Evolutionary conservation across 2,888 invertebrate species (phyloP).

Genomic region (Luperina testacea): DNA sequence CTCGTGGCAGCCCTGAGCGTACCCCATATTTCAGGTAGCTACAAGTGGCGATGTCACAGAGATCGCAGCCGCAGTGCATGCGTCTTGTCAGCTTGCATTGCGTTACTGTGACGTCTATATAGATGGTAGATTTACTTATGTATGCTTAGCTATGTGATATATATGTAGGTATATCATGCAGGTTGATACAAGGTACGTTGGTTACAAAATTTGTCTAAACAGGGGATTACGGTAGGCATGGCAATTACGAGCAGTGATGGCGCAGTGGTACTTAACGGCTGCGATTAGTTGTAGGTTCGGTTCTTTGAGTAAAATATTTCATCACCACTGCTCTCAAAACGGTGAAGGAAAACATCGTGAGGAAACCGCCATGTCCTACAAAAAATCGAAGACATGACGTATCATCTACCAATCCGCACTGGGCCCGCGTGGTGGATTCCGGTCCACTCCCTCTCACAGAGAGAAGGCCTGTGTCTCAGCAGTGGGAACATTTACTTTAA

Average conservation of each 20-base stretch:
- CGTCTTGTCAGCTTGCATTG: constrained; percentile 44
- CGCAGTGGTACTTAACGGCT: too few species aligned
- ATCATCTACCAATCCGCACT: background rate
- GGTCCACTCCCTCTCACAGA: background rate
- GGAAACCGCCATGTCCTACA: background rate
- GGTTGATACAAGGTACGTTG: background rate
- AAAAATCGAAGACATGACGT: background rate
- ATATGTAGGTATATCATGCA: background rate
- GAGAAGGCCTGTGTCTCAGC: background rate
- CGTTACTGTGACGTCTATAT: background rate
- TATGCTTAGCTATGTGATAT: background rate
- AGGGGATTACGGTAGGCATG: too few species aligned
- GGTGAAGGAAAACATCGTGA: too few species aligned
- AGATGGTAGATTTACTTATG: background rate
- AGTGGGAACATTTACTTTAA: too few species aligned
- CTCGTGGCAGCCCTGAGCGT: constrained; percentile 23
- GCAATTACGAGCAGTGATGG: too few species aligned
- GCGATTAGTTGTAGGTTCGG: too few species aligned
- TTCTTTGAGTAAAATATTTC: too few species aligned
- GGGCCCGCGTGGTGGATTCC: background rate
- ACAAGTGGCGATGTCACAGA: constrained; percentile 48
- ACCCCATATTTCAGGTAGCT: constrained; percentile 39
- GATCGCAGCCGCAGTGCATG: constrained; percentile 33
- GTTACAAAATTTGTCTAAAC: too few species aligned
- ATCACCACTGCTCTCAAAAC: too few species aligned